phyloP scores from a whole-genome alignment of 2,113 vertebrate genomes.

The Penelope pileata region DNA sequence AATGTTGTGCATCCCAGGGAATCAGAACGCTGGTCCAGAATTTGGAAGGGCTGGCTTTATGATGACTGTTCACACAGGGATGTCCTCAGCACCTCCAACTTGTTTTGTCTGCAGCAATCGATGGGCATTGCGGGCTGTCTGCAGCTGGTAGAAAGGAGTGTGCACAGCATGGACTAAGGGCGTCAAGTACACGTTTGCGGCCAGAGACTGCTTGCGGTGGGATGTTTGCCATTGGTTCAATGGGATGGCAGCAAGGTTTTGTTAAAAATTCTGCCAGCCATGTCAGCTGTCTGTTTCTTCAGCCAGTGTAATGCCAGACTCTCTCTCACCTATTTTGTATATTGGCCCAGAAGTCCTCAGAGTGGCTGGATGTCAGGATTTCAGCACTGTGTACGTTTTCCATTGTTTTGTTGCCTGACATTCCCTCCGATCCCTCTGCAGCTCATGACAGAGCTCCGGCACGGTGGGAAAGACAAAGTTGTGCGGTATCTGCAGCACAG shows the following conservation, averaged over 20 bases:
- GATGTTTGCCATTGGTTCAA: neutral
- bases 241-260: neutral
- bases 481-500: neutral
- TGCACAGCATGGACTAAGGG: neutral
- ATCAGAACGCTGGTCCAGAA: neutral
- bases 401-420: neutral
- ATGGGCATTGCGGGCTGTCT: neutral
- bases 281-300: neutral
- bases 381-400: rapidly evolving
- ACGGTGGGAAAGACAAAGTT: neutral
- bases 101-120: neutral
- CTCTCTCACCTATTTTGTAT: neutral
- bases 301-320: neutral
- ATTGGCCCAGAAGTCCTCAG: neutral
- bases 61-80: rapidly evolving
- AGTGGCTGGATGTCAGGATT: neutral
- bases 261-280: neutral
- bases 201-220: neutral
- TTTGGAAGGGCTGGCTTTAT: neutral
- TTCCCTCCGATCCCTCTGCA: too few species aligned
- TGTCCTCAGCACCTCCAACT: neutral
- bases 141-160: neutral
- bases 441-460: too few species aligned
- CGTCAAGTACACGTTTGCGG: rapidly evolving
- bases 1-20: neutral